Base-by-base conservation (phyloP, 2,888 invertebrate species). In the Ecliptopera silaceata region DNA sequence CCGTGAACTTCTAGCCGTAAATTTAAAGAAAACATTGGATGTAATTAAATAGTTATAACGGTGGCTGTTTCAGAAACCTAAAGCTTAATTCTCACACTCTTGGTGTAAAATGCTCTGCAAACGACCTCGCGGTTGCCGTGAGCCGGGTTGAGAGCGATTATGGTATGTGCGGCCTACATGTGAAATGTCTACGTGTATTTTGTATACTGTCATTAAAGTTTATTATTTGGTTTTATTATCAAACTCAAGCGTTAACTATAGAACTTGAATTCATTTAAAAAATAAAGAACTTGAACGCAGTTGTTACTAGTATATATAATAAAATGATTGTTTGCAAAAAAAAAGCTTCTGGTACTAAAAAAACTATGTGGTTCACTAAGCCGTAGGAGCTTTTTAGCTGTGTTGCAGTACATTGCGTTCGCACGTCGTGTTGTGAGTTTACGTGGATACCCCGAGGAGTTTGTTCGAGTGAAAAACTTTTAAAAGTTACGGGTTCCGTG, bases 401-500 rank as follows among this genome's bases (percentile, higher is more conserved):
- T 29, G 15, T 12, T 29, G 29, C 15, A 29, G 20, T 41, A 22
- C 17, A 42, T 34, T 36, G 42, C 12, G 15, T 43, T 48, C 20
- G 18, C 43, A 43, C 29, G 42, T 42, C 48, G 42, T 61, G 69
- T 72, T 69, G 46, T 44, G 42, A 43, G 41, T 56, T 49, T 62
- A 61, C 63, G 63, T 64, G 60, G 50, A 42, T 15, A 52, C 62
- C 48, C 56, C 20, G n/a, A 52, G 41, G 64, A 57, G 49, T 56
- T 58, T 45, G 51, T 55, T 55, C 54, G 56, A 65, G 62, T 65
- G 64, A 64, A 61, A 64, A 64, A 64, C 59, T 61, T 64, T 59
- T 15, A 57, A 59, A 59, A 61, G 55, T 64, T 59, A 45, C 42
- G 61, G 55, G 61, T 38, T 61, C 57, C 50, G 53, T 47, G 48